These are phyloP conservation scores for Mesembrinibis cayennensis DNA, from an alignment of 2,113 vertebrate genomes.

Conservation along the genomic window DNA sequence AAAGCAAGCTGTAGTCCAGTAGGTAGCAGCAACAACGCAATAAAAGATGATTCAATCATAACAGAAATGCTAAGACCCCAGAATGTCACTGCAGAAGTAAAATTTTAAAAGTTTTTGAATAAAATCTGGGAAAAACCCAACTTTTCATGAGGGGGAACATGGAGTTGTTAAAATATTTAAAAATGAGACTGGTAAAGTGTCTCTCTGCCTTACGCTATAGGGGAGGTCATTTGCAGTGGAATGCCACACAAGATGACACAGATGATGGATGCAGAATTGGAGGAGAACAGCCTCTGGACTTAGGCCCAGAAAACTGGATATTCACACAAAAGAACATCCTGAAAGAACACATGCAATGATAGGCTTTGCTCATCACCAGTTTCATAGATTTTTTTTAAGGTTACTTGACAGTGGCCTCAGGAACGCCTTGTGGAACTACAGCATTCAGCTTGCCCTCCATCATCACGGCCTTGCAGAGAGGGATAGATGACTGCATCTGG, in stretches of 20 bases:
- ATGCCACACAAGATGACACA: not conserved
- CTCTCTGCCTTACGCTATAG: fast-evolving
- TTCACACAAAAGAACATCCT: not conserved
- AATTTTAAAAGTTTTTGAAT: not conserved
- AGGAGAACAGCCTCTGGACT: not conserved
- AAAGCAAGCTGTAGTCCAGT: not conserved
- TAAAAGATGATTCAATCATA: not conserved
- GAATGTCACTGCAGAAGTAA: not conserved
- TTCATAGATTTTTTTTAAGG: not conserved
- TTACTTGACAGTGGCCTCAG: not conserved
- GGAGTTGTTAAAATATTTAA: not conserved
- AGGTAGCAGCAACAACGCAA: not conserved
- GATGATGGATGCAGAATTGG: not conserved
- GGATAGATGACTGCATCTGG: not conserved
- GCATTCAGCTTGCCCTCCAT: not conserved
- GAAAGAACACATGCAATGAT: not conserved
- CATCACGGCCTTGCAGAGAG: not conserved
- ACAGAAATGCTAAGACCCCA: not conserved
- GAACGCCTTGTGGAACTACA: not conserved
- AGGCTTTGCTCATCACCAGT: not conserved
- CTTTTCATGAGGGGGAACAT: not conserved
- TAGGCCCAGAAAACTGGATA: not conserved
- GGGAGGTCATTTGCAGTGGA: not conserved
- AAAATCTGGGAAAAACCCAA: not conserved
- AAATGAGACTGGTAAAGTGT: not conserved